Conservation (phyloP, 2,888 invertebrate species). For the Paralinhomoeus sp. region DNA sequence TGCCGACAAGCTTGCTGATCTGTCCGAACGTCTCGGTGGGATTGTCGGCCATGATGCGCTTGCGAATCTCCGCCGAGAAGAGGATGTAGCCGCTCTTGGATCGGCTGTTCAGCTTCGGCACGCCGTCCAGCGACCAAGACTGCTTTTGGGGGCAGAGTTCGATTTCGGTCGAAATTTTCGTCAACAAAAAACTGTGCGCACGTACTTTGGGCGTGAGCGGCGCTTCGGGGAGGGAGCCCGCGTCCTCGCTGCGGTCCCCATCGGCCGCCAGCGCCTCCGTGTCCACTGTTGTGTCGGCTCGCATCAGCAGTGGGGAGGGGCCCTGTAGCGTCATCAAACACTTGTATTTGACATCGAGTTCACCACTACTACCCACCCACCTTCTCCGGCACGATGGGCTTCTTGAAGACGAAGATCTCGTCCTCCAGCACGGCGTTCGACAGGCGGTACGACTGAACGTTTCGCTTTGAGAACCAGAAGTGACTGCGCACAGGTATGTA, state of each 20-base stretch:
- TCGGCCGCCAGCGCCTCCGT: slow-evolving; percentile 6
- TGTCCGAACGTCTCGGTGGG: slow-evolving; percentile 81
- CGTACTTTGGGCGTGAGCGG: no score
- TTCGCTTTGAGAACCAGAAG: neutral
- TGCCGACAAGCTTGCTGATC: slow-evolving; percentile 47
- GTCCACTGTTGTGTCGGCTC: slow-evolving; percentile 13
- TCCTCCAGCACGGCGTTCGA: slow-evolving; percentile 61
- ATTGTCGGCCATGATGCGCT: slow-evolving; percentile 70
- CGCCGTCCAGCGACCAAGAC: slow-evolving; percentile 18
- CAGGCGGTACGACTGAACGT: slow-evolving; percentile 38
- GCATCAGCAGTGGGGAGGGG: slow-evolving; percentile 30
- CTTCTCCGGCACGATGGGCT: slow-evolving; percentile 31
- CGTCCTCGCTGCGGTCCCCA: neutral
- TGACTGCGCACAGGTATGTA: neutral
- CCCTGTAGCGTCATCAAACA: slow-evolving; percentile 27
- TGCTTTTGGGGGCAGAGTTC: no score
- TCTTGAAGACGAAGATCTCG: slow-evolving; percentile 60
- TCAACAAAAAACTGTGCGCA: no score
- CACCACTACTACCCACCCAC: slow-evolving; percentile 18
- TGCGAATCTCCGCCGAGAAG: slow-evolving; percentile 84
- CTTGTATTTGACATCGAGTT: no score
- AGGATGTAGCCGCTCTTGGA: slow-evolving; percentile 71
- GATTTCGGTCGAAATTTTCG: no score
- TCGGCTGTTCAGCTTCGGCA: slow-evolving; percentile 21
- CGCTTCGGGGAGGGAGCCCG: neutral